These are phyloP conservation scores for Pedionomus torquatus DNA, from an alignment of 2,113 vertebrate genomes.

Conservation along the genomic window DNA sequence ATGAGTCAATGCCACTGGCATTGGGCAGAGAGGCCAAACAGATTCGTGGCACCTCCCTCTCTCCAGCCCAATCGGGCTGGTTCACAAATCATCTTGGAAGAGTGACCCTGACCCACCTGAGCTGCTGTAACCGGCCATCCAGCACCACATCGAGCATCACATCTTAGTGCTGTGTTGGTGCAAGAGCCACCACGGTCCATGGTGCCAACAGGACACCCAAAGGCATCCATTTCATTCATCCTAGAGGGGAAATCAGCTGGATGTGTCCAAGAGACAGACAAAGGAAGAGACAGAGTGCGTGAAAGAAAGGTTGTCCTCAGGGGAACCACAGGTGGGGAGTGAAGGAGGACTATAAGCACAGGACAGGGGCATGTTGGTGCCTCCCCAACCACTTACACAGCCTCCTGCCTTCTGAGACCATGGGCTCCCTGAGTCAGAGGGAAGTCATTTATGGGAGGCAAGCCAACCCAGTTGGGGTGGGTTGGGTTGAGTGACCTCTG, in stretches of 20 bases:
- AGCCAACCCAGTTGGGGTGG: neutral
- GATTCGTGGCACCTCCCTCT: neutral
- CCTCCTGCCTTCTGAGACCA: neutral
- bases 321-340: fast-evolving
- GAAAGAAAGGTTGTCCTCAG: neutral
- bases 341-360: neutral
- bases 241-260: neutral
- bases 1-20: fast-evolving
- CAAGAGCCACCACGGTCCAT: neutral
- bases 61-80: neutral
- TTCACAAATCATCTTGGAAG: neutral
- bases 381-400: neutral
- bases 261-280: fast-evolving
- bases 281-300: neutral
- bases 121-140: neutral
- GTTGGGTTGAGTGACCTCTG: neutral
- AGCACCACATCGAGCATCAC: fast-evolving
- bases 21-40: neutral
- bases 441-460: neutral
- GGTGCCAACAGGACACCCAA: neutral
- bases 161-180: neutral
- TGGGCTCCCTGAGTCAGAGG: neutral
- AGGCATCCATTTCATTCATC: neutral
- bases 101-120: fast-evolving
- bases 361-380: neutral